Percentiles rank a stretch among this genome's conserved stretches.
phyloP scores from a whole-genome alignment of 2,888 invertebrate genomes.

The Papilio elwesi region DNA sequence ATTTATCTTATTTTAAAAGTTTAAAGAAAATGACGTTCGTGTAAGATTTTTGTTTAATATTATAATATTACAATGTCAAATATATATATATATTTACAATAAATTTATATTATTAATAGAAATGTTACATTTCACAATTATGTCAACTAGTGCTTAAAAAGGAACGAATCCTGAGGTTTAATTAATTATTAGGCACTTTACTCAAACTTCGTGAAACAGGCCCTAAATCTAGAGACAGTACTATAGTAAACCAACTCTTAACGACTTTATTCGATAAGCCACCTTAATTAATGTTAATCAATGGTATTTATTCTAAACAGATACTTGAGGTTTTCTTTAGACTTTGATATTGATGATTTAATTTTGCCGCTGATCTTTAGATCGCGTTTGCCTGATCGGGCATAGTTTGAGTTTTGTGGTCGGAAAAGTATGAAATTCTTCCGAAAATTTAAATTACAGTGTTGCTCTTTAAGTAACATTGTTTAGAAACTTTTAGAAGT shows the following conservation, averaged over 20 bases:
- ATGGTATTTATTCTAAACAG: slow-evolving; percentile 4
- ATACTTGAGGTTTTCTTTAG: slow-evolving; percentile 18
- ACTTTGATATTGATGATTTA: slow-evolving; percentile 27
- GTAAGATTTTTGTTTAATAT: no score
- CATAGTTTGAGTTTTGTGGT: slow-evolving; percentile 29
- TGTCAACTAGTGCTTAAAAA: no score
- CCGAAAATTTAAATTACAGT: slow-evolving; percentile 14
- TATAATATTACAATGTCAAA: no score
- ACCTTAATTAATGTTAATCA: slow-evolving; percentile 3
- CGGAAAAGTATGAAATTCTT: slow-evolving; percentile 19
- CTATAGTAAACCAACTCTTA: background rate
- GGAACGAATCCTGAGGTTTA: no score
- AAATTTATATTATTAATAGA: no score
- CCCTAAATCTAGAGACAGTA: no score
- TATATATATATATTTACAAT: no score
- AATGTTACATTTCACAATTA: no score
- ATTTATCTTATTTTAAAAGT: no score
- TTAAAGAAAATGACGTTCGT: no score
- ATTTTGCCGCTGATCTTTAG: slow-evolving; percentile 4
- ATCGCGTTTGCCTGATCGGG: background rate
- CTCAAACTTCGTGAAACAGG: no score
- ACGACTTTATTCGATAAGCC: background rate
- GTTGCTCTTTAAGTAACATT: slow-evolving; percentile 11
- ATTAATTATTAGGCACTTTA: no score
- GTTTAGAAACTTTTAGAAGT: slow-evolving; percentile 1